Evolutionary conservation across 1,140 invertebrate genomes (phyloP), one percentile per base, ranked within the genome.

Genomic region (Philotrypesis tridentata): DNA sequence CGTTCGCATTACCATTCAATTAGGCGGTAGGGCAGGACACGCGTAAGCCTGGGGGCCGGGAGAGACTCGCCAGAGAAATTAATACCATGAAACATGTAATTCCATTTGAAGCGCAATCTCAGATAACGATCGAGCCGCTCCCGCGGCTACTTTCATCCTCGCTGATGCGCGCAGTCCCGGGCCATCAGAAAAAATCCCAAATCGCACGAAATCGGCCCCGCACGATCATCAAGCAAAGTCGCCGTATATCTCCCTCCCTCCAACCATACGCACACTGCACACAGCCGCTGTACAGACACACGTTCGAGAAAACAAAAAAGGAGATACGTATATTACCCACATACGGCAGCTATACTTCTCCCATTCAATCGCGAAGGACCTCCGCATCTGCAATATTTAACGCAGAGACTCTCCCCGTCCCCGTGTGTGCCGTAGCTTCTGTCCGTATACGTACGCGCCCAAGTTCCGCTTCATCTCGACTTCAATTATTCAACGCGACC

Each of bases 401-500:
- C 48, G 6, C 43, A 43, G 17, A 31, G 17, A 31, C 23, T 29
- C 17, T 71, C 65, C 27, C 65, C n/a, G 6, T n/a, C n/a, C n/a
- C n/a, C n/a, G n/a, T n/a, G n/a, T n/a, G n/a, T n/a, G n/a, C n/a
- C n/a, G n/a, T n/a, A n/a, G 21, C 29, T 37, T 37, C 63, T 33
- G 37, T n/a, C 17, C 67, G 48, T 63, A 27, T 33, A 23, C 40
- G 27, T 40, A 55, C 31, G 21, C 31, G 14, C 68, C n/a, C n/a
- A n/a, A n/a, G n/a, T n/a, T 61, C n/a, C 70, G 40, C 70, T 40
- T 68, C 71, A 48, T 68, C 31, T 70, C 4, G 17, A 40, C 7
- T 29, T 76, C 61, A 82, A 82, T 82, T 37, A 82, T 82, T 76
- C 80, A 82, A 40, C 23, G 73, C 80, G 73, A 76, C 43, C 65